Conservation (phyloP, 2,888 invertebrate species). For the Amiota mariae region DNA sequence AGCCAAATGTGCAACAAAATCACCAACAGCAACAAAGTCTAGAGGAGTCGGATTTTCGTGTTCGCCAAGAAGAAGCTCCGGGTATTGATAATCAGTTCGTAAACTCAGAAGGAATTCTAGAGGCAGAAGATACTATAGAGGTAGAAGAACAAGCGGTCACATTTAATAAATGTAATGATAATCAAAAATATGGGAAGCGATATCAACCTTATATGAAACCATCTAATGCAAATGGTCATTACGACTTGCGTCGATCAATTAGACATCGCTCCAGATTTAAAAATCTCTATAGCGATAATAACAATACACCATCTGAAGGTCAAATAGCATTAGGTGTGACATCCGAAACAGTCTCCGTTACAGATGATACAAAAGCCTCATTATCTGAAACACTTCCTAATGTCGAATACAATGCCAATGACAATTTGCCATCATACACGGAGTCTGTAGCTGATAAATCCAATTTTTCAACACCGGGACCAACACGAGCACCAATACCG, state of each 20-base stretch:
- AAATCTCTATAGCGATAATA: too few relatives aligned
- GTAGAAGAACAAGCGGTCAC: constrained; percentile 16
- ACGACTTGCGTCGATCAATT: background rate
- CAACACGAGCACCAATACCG: constrained; percentile 72
- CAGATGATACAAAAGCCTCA: constrained; percentile 43
- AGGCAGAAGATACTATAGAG: constrained; percentile 10
- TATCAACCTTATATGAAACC: constrained; percentile 38
- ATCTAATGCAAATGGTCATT: constrained; percentile 52
- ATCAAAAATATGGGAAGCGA: constrained; percentile 47
- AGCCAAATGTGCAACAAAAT: constrained; percentile 27
- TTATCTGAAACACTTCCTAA: constrained; percentile 51
- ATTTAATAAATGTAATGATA: constrained; percentile 31
- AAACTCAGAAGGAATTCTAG: constrained; percentile 17
- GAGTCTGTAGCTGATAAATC: constrained; percentile 69
- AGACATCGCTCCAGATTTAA: too few relatives aligned
- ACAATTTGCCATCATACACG: constrained; percentile 70
- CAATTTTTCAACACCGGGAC: constrained; percentile 70
- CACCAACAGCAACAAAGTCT: constrained; percentile 18
- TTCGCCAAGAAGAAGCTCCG: background rate
- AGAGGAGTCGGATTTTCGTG: constrained; percentile 25
- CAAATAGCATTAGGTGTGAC: too few relatives aligned
- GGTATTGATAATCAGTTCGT: background rate
- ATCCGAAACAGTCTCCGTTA: constrained; percentile 10
- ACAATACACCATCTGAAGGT: too few relatives aligned
- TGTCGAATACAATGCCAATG: constrained; percentile 67